Percentiles rank a stretch among this genome's conserved stretches.
These are phyloP conservation scores for Hydropsyche tenuis DNA, from an alignment of 1,140 invertebrate species.

Conservation along the genomic window DNA sequence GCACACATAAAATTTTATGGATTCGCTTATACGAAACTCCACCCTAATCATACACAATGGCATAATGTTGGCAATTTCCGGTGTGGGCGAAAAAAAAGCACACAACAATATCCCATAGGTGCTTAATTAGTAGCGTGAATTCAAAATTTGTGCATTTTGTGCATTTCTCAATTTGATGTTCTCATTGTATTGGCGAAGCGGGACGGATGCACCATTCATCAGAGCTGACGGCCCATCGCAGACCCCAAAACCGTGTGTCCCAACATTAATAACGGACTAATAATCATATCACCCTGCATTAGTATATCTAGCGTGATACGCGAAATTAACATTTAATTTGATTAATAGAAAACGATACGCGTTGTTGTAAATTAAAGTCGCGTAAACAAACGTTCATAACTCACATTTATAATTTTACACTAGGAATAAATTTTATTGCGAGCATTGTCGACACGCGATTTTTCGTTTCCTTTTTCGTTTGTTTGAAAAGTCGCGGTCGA, in stretches of 20 bases:
- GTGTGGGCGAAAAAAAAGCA: constrained; percentile 12
- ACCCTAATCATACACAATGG: not conserved
- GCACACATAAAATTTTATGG: too few relatives aligned
- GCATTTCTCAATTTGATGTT: constrained; percentile 30
- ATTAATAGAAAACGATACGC: constrained; percentile 11
- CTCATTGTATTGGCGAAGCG: constrained; percentile 9
- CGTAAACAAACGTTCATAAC: constrained; percentile 1
- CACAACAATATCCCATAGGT: constrained; percentile 14
- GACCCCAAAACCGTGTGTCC: not conserved
- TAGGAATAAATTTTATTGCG: not conserved
- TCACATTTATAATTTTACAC: constrained; percentile 11
- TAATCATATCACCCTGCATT: too few relatives aligned
- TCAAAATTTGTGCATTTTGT: constrained; percentile 30
- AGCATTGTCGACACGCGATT: constrained; percentile 11
- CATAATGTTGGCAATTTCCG: constrained; percentile 31
- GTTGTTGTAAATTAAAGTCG: not conserved
- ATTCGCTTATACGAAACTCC: too few relatives aligned
- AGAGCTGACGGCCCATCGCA: not conserved
- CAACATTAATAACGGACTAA: not conserved
- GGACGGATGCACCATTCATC: constrained; percentile 25
- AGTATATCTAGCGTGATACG: too few relatives aligned
- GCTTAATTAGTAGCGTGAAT: constrained; percentile 41
- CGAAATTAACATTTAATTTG: not conserved
- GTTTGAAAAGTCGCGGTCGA: not conserved
- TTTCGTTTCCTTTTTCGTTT: not conserved